Base-by-base conservation (phyloP, 2,888 invertebrate species). In the Zaprionus bogoriensis region DNA sequence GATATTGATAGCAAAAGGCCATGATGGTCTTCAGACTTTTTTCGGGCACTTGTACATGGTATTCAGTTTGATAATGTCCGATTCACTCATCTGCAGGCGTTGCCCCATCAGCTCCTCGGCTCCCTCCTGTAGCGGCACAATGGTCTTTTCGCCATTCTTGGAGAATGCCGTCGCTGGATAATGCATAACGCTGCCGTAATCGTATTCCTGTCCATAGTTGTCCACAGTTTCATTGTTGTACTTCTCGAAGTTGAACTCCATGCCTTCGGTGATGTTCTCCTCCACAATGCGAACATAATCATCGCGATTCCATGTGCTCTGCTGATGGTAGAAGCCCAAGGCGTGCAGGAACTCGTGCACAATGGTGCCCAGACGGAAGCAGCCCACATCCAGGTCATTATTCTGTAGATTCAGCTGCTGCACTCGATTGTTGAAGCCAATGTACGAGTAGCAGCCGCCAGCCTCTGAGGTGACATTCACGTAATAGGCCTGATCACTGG, bases 111-210 rank as follows among this genome's bases (percentile, higher is more conserved):
- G 9, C 1, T 64, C 51, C 7, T 78, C 74, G 6, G 78, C 87
- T 2, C 64, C 76, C 1, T 75, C 75, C 9, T 74, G 68, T 5
- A 76, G 27, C 0, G 95, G 92, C 12, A 93, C 91, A 41, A 96
- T 95, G 0, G 96, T 96, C 45, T 93, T 92, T 79, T 92, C 88
- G 0, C 93, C 93, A 87, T 96, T 96, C 50, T 87, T 92, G 0
- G 95, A 94, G 89, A 96, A 96, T 0, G 95, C 95, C 25, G 92
- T 93, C 19, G 93, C 92, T 0, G 95, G 93, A 88, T 96, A 96
- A 83, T 96, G 96, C 95, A 96, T 94, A 1, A 96, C 94, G 70
- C 96, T 96, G 71, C 93, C 93, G 88, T 94, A 96, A 88, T 96
- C 96, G 80, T 96, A 96, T 0, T 92, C 90, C 53, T 95, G 92